Evolutionary conservation across 2,797 vertebrate genomes (phyloP).

Genomic region (Etheostoma nigrum): DNA sequence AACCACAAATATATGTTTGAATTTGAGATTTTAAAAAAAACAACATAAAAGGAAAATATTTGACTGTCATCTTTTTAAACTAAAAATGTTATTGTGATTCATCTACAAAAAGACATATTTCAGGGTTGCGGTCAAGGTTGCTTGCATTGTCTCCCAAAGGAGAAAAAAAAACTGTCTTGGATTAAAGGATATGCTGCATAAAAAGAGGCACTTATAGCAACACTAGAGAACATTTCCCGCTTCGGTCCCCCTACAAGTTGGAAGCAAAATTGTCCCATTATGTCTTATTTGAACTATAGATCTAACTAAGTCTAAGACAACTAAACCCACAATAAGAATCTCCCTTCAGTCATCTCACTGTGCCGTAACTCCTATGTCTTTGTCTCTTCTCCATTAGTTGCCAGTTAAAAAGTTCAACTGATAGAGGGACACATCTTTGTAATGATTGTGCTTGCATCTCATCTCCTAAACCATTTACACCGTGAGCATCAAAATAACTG

Average conservation of each 20-base stretch:
- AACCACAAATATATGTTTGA: not conserved
- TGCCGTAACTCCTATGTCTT: no score
- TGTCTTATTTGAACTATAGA: no score
- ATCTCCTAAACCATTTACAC: not conserved
- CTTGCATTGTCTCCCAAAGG: not conserved
- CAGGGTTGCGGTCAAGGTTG: not conserved
- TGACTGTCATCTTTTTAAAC: no score
- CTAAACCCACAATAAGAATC: not conserved
- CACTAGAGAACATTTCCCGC: no score
- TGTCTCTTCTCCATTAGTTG: not conserved
- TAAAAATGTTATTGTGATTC: not conserved
- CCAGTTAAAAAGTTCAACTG: not conserved
- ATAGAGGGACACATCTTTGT: not conserved
- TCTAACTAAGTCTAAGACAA: not conserved
- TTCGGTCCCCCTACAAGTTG: no score
- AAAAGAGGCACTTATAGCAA: not conserved
- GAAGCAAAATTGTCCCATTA: no score
- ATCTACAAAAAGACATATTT: not conserved
- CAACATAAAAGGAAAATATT: not conserved
- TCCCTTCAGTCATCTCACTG: not conserved
- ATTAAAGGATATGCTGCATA: not conserved
- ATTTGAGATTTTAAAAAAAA: not conserved
- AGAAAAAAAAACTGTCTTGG: not conserved
- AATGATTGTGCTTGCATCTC: not conserved
- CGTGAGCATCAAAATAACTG: not conserved